These are phyloP conservation scores for Margaritifera margaritifera DNA, from an alignment of 2,888 invertebrate genomes.

Conservation along the genomic window DNA sequence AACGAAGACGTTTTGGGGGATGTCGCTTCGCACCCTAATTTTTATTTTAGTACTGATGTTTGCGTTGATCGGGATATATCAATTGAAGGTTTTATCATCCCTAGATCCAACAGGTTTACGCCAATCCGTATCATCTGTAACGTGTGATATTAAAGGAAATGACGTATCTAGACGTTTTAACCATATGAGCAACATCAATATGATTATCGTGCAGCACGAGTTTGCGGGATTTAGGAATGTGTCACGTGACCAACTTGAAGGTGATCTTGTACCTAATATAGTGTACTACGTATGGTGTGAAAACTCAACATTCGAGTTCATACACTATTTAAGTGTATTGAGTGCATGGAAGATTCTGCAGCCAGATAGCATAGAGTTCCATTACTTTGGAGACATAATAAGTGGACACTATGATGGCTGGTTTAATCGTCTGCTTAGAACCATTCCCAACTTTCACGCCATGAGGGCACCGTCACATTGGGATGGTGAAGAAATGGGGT, in stretches of 20 bases:
- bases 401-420: conserved; percentile 58
- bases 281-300: conserved; percentile 66
- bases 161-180: no score
- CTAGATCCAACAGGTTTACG: no score
- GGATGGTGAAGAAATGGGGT: conserved; percentile 36
- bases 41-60: no score
- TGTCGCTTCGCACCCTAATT: no score
- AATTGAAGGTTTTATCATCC: no score
- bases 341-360: conserved; percentile 59
- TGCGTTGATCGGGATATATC: no score
- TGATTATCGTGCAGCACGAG: conserved; percentile 20
- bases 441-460: conserved; percentile 48
- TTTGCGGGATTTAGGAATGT: conserved; percentile 19
- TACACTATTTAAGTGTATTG: conserved; percentile 61
- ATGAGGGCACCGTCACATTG: conserved; percentile 38
- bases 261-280: conserved; percentile 36
- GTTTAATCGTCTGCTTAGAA: conserved; percentile 52
- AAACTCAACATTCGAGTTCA: conserved; percentile 57
- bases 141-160: no score
- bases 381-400: conserved; percentile 34
- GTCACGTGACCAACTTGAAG: conserved; percentile 25
- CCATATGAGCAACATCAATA: no score
- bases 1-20: no score
- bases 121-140: no score
- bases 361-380: conserved; percentile 61